These are phyloP conservation scores for Sinocyclocheilus grahami DNA, from an alignment of 2,113 vertebrate species.

Conservation along the genomic window DNA sequence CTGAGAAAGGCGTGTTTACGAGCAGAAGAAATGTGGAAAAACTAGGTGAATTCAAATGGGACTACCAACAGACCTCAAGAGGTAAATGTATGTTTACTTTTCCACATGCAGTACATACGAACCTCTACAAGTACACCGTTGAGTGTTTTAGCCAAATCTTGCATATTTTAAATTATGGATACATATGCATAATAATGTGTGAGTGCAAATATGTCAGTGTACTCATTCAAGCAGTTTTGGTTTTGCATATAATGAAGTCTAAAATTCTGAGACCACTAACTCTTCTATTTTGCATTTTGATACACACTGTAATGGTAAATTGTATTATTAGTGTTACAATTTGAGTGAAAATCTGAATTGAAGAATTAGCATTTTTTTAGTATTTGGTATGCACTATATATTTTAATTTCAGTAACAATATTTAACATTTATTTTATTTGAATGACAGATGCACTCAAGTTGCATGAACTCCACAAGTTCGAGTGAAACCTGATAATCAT, in stretches of 20 bases:
- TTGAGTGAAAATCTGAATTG: no score
- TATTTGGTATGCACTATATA: no score
- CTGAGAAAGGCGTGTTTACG: neutral
- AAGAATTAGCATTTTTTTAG: no score
- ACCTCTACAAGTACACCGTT: neutral
- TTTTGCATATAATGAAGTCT: neutral
- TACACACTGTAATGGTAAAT: no score
- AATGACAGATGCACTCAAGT: no score
- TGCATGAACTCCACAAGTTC: no score
- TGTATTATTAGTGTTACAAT: neutral
- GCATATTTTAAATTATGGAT: neutral
- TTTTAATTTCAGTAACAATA: no score
- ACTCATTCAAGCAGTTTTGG: neutral
- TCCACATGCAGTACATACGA: neutral
- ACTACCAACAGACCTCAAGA: neutral
- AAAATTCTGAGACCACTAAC: neutral
- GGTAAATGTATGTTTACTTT: neutral
- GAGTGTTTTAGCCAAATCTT: neutral
- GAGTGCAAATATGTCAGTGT: neutral
- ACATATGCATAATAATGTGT: neutral
- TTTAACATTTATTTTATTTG: no score
- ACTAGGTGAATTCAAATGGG: slow-evolving; percentile 2
- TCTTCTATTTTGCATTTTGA: no score
- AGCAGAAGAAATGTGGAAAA: neutral
- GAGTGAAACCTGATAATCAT: no score